Percentiles rank a stretch among this genome's conserved stretches.
These are phyloP conservation scores for Chydorus sphaericus DNA, from an alignment of 2,888 invertebrate species.

Conservation along the genomic window DNA sequence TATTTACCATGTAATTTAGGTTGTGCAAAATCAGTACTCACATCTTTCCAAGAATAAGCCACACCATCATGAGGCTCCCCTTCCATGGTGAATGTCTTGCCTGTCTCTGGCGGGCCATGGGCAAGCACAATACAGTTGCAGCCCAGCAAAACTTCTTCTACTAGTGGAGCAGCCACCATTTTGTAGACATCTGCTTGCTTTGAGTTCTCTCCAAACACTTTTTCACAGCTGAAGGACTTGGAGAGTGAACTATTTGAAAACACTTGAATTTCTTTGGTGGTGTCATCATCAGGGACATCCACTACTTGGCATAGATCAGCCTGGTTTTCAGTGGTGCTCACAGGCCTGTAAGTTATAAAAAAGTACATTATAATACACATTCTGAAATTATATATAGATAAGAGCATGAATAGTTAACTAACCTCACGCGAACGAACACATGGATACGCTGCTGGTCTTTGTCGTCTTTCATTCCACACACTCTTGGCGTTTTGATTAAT, in stretches of 20 bases:
- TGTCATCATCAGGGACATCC: conserved; percentile 40
- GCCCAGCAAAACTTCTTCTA: conserved; percentile 80
- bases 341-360: conserved; percentile 47
- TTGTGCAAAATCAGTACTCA: conserved; percentile 30
- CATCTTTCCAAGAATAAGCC: conserved; percentile 50
- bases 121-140: conserved; percentile 98
- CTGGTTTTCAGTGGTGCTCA: conserved; percentile 53
- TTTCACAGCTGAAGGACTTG: conserved; percentile 70
- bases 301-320: conserved; percentile 52
- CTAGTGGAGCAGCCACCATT: conserved; percentile 70
- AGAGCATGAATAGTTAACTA: conserved; percentile 23
- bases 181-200: conserved; percentile 81
- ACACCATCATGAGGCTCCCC: conserved; percentile 49
- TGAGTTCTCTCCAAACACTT: conserved; percentile 64
- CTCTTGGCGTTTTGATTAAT: background rate
- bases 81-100: conserved; percentile 96
- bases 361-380: conserved; percentile 12
- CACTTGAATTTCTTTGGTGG: conserved; percentile 48
- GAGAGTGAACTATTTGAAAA: conserved; percentile 40
- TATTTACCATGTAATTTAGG: background rate
- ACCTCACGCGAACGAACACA: conserved; percentile 76
- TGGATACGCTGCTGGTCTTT: conserved; percentile 76
- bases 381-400: background rate
- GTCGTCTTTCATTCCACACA: conserved; percentile 28
- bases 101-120: conserved; percentile 83